Conservation (phyloP, 2,888 invertebrate species). For the Nephrotoma appendiculata region DNA sequence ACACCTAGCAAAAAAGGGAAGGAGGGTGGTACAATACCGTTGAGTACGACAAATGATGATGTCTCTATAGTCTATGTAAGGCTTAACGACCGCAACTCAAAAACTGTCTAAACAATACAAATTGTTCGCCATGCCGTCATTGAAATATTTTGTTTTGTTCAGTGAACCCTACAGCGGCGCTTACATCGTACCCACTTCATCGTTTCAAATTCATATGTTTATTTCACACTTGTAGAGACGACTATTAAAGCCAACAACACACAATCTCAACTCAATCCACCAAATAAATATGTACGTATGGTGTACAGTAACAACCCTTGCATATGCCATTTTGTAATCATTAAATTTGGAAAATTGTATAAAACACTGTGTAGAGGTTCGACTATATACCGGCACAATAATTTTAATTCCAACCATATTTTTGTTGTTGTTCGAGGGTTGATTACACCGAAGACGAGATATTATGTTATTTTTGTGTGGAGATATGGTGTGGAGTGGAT, state of each 20-base stretch:
- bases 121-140: not conserved
- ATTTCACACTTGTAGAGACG: not conserved
- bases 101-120: no score
- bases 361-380: not conserved
- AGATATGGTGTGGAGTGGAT: not conserved
- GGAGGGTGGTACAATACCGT: no score
- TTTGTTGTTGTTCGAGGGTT: not conserved
- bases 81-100: no score
- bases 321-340: not conserved
- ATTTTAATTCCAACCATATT: not conserved
- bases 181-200: not conserved
- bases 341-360: not conserved
- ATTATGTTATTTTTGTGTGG: no score
- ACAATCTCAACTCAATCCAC: not conserved
- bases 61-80: no score
- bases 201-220: not conserved
- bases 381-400: not conserved
- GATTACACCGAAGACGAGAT: not conserved
- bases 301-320: not conserved
- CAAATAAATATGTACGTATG: not conserved
- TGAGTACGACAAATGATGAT: no score
- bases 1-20: no score
- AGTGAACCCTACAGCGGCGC: not conserved
- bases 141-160: not conserved
- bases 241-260: not conserved